Base-by-base conservation (phyloP, 2,113 vertebrate species). In the human (Homo sapiens) region DNA sequence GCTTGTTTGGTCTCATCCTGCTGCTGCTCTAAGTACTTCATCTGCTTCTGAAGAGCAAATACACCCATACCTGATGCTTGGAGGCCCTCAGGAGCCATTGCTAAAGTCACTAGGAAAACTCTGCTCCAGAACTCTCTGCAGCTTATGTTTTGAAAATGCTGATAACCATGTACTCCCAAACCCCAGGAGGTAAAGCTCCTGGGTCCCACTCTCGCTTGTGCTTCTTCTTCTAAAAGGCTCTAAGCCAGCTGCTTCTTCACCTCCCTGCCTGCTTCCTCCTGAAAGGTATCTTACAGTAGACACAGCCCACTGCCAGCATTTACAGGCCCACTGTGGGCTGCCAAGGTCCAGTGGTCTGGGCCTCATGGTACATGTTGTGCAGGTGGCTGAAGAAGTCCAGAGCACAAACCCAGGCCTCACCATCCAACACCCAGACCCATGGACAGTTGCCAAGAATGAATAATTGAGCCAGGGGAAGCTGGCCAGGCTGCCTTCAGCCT, bases 1-100 rank as follows among this genome's bases (percentile, higher is more conserved):
- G 99, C 99, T 73, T 98, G 98, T 84, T 99, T 99, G 89, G 97
- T 97, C 23, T 99, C 99, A 68, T 99, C 98, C 87, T 99, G 99
- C 93, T 99, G 99, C 72, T 98, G 99, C 98, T 99, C 99, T 97
- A 99, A 96, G 97, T 99, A 99, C 73, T 98, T 99, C 99, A 99
- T 99, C 98, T 99, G 99, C 98, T 99, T 99, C 99, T 99, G 97
- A 97, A 66, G 97, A 93, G 84, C 73, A 97, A 97, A 93, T 0
- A 1, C 20, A 2, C 35, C 61, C 50, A 73, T 0, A 3, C 32
- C 23, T 75, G 27, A 45, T 57, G 80, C 73, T 80, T 50, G 50
- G 78, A 43, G 30, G 40, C 20, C 35, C 68, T 85, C 20, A 45
- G 75, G n/a, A 82, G n/a, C 45, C 78, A 75, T 0, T 16, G 90